phyloP scores from a whole-genome alignment of 2,797 vertebrate genomes.

The Dermochelys coriacea region DNA sequence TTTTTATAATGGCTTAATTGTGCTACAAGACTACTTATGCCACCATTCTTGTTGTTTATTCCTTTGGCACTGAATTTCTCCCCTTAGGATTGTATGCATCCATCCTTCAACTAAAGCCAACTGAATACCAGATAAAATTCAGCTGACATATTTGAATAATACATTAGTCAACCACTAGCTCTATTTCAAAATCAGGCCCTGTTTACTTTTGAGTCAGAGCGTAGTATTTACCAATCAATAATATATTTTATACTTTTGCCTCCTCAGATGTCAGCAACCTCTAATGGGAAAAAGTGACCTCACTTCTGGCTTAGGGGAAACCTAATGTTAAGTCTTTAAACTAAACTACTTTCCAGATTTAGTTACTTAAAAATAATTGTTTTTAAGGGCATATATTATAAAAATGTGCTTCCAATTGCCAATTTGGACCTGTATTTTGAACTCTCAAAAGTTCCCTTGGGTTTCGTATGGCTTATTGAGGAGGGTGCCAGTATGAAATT shows the following conservation, averaged over 20 bases:
- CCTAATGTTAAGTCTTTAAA: neutral
- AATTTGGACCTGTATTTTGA: neutral
- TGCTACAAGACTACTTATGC: slow-evolving; percentile 1
- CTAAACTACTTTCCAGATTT: neutral
- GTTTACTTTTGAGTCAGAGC: neutral
- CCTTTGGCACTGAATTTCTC: neutral
- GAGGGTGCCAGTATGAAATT: neutral
- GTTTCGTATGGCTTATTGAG: neutral
- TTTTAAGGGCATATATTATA: neutral
- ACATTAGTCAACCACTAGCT: neutral
- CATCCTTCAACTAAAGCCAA: neutral
- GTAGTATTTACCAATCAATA: neutral
- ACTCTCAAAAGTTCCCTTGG: neutral
- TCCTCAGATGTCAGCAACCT: neutral
- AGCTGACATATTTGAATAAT: slow-evolving; percentile 12
- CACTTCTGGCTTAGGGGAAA: neutral
- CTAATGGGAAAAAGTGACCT: neutral
- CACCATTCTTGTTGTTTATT: neutral
- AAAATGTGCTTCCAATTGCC: neutral
- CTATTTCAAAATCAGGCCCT: neutral
- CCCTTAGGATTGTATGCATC: neutral
- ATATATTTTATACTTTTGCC: neutral
- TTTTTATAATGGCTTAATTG: neutral
- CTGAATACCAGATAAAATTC: neutral
- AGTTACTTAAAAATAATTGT: neutral